phyloP scores from a whole-genome alignment of 1,140 invertebrate genomes.

The Bombus pascuorum region DNA sequence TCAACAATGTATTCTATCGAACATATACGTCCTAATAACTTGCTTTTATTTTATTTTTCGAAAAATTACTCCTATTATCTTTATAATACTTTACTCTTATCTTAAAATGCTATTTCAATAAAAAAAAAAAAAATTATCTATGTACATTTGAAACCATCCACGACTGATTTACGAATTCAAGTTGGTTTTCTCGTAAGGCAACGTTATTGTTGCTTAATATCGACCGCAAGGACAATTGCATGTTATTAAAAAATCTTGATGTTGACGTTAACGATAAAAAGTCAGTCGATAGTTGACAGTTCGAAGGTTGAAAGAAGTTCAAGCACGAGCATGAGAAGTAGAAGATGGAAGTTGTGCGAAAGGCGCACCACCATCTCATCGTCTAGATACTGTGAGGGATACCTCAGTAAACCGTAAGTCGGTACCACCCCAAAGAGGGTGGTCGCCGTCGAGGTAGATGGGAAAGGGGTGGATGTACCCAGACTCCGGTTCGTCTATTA shows the following conservation, averaged over 20 bases:
- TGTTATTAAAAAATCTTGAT: background rate
- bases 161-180: background rate
- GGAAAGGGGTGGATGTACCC: slow-evolving; percentile 48
- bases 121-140: too few relatives aligned
- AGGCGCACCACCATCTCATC: slow-evolving; percentile 12
- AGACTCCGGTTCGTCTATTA: slow-evolving; percentile 68
- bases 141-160: background rate
- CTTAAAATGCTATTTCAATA: too few relatives aligned
- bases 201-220: too few relatives aligned
- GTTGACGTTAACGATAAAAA: background rate
- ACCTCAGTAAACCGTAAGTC: slow-evolving; percentile 36
- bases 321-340: slow-evolving; percentile 43
- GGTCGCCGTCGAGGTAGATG: background rate
- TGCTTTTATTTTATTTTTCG: background rate
- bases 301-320: slow-evolving; percentile 24
- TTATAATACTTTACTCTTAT: background rate
- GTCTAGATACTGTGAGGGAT: slow-evolving; percentile 52
- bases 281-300: background rate
- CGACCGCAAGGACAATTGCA: background rate
- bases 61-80: background rate
- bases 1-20: background rate
- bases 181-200: background rate
- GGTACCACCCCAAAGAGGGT: slow-evolving; percentile 42
- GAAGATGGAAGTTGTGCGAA: slow-evolving; percentile 12
- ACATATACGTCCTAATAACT: background rate